Percentiles rank a stretch among this genome's conserved stretches.
Conservation (phyloP, 1,140 invertebrate genomes). For the Agrilus planipennis region DNA sequence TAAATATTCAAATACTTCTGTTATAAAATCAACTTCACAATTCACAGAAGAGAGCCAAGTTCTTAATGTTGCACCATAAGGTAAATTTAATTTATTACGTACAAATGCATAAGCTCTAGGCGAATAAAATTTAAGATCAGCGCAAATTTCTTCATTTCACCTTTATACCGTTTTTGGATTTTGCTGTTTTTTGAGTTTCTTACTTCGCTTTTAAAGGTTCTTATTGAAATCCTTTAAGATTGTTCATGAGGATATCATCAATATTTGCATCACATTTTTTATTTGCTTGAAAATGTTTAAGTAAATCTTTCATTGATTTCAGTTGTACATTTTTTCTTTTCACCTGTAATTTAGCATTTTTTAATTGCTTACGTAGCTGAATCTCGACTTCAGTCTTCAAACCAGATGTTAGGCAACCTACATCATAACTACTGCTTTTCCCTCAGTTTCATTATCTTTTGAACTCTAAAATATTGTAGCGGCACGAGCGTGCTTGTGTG, state of each 20-base stretch:
- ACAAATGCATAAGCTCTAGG: slow-evolving; percentile 18
- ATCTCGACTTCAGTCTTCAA: too few relatives aligned
- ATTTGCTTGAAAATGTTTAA: slow-evolving; percentile 4
- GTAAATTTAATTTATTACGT: slow-evolving; percentile 12
- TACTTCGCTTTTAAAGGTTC: slow-evolving; percentile 13
- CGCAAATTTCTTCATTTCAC: slow-evolving; percentile 17
- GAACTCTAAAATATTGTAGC: too few relatives aligned
- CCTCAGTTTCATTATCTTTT: too few relatives aligned
- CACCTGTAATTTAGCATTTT: too few relatives aligned
- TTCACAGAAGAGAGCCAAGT: slow-evolving; percentile 9
- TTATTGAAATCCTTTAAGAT: slow-evolving; percentile 13
- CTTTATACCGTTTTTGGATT: slow-evolving; percentile 13
- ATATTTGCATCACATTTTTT: neutral
- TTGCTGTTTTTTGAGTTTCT: slow-evolving; percentile 8
- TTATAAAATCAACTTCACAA: slow-evolving; percentile 10
- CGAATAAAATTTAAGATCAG: slow-evolving; percentile 16
- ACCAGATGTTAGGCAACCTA: too few relatives aligned
- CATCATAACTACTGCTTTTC: too few relatives aligned
- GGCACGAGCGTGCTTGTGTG: too few relatives aligned
- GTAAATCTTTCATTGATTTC: slow-evolving; percentile 10
- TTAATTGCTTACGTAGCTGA: too few relatives aligned
- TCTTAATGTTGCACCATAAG: slow-evolving; percentile 10
- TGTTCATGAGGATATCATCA: neutral
- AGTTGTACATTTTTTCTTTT: too few relatives aligned
- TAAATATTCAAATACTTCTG: slow-evolving; percentile 12